Evolutionary conservation across 2,113 vertebrate genomes (phyloP), one percentile per base, ranked within the genome.

Genomic region (Scolopax mira): DNA sequence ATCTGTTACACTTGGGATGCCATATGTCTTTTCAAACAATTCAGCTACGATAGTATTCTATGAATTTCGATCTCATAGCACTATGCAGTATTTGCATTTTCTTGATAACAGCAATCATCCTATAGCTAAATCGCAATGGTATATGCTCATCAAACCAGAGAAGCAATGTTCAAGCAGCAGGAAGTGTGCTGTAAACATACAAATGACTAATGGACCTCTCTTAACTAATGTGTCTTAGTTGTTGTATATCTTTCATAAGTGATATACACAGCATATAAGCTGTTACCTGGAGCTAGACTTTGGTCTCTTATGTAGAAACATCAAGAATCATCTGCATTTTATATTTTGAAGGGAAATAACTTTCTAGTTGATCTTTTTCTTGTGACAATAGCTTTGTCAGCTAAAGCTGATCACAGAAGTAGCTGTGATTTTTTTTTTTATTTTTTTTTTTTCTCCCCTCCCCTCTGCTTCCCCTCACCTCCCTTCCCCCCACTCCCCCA

Each of bases 21-120:
- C 97, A 98, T 98, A 98, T 98, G 97, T 97, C 98, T 98, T 98
- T 97, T 97, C 96, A 96, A 95, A 97, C 97, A 97, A 97, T 96
- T 97, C 97, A 88, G 92, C 80, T 95, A 94, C 37, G 30, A 37
- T 81, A 51, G 88, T 96, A 60, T 75, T 95, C 95, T 66, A 44
- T 79, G 96, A 96, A 42, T 89, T 62, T 67, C 82, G 82, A 95
- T 94, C 91, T 96, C 8, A 0, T 33, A 86, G 81, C 41, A 19
- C 61, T 71, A 11, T 18, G 42, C 7, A 39, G 33, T 75, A 44
- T 85, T 71, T 62, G 44, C 64, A 52, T 95, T 97, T 96, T 79
- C 85, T 80, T 55, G 13, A 78, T 77, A 44, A 27, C 35, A 48
- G 79, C 42, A 54, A n/a, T 2, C 2, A 2, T 65, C 90, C 73